Evolutionary conservation across 2,797 vertebrate genomes (phyloP).

Genomic region (Varecia variegata): DNA sequence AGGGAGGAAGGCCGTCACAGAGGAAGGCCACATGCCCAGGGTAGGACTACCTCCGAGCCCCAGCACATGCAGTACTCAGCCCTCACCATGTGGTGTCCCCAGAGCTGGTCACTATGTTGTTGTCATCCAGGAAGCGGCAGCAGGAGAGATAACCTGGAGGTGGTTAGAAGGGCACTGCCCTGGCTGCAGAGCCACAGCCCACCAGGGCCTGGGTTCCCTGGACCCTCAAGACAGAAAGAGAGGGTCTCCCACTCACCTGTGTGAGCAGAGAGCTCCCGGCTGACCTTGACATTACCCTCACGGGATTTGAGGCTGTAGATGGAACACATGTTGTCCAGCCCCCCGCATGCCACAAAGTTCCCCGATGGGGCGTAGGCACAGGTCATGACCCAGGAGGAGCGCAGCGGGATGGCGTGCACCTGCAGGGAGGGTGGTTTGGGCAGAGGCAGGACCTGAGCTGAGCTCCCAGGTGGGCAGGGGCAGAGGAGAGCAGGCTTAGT

Average conservation of each 20-base stretch:
- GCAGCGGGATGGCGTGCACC: constrained; percentile 97
- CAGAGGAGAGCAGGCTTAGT: no score
- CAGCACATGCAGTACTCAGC: neutral
- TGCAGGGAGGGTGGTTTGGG: constrained; percentile 66
- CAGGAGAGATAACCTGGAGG: constrained; percentile 95
- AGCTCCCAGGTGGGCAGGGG: neutral
- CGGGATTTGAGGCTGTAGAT: constrained; percentile 98
- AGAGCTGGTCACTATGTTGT: constrained; percentile 96
- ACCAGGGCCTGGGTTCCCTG: no score
- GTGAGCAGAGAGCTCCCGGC: constrained; percentile 95
- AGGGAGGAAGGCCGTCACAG: neutral
- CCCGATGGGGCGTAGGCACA: constrained; percentile 97
- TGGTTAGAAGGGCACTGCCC: neutral
- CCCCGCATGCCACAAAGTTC: constrained; percentile 97
- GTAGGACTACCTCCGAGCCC: neutral
- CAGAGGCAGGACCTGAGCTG: neutral
- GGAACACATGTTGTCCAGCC: constrained; percentile 99
- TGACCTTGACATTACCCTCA: constrained; percentile 96
- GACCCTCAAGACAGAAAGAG: neutral
- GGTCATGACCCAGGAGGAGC: constrained; percentile 99
- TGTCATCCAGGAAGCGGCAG: constrained; percentile 96
- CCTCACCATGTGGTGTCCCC: constrained; percentile 97
- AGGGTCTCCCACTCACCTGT: constrained; percentile 87
- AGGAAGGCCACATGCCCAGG: neutral
- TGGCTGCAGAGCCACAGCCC: neutral